These are phyloP conservation scores for Rutilus rutilus DNA, from an alignment of 2,113 vertebrate species.

Conservation along the genomic window DNA sequence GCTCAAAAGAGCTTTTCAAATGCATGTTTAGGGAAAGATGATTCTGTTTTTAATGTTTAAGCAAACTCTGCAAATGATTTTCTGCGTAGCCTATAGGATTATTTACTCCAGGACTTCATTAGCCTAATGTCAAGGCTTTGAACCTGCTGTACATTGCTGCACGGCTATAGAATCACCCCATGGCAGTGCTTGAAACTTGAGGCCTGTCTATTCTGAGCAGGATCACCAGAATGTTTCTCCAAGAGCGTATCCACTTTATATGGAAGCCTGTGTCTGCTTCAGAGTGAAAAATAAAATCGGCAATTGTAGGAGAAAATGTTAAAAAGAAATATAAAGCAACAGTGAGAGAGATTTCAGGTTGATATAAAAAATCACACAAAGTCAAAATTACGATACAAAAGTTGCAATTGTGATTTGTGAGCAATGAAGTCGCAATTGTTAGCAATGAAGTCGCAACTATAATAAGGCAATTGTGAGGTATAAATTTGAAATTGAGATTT, in stretches of 20 bases:
- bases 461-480: not conserved
- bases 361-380: not conserved
- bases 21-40: not conserved
- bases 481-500: not conserved
- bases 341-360: not conserved
- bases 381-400: not conserved
- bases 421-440: not conserved
- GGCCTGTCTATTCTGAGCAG: constrained; percentile 58
- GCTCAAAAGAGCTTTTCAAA: not conserved
- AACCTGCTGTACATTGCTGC: constrained; percentile 27
- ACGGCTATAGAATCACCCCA: constrained; percentile 21
- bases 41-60: not conserved
- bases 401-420: not conserved
- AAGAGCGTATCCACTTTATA: not conserved
- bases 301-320: not conserved
- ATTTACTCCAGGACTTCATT: not conserved
- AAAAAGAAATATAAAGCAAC: not conserved
- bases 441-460: not conserved
- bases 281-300: not conserved
- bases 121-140: not conserved
- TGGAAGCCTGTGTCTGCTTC: not conserved
- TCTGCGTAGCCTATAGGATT: not conserved
- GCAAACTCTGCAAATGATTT: not conserved
- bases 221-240: constrained; percentile 42
- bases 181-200: constrained; percentile 50